A percentile compares a stretch with the other conserved stretches of the same genome.
Evolutionary conservation across 92 coral and sea anemone genomes (phyloP).

Genomic region (Porites cylindrica): DNA sequence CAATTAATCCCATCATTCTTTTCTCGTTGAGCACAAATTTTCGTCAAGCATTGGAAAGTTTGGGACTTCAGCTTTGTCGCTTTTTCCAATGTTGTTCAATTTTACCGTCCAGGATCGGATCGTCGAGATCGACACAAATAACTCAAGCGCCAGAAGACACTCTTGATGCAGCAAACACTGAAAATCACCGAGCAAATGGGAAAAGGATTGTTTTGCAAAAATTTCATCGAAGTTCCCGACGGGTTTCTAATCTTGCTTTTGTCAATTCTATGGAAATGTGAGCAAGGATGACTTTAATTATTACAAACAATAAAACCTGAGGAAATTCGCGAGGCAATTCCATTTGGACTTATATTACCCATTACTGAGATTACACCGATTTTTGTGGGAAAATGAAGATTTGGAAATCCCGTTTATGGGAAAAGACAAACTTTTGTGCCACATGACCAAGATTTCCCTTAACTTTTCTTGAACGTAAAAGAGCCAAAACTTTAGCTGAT

Average conservation of each 20-base stretch:
- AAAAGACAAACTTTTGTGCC: too few species aligned
- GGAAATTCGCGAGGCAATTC: too few species aligned
- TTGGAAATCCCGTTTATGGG: too few species aligned
- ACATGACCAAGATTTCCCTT: too few species aligned
- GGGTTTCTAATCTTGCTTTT: neutral
- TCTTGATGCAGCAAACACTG: neutral
- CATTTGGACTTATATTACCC: too few species aligned
- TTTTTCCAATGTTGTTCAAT: neutral
- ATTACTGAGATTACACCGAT: too few species aligned
- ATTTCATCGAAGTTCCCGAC: neutral
- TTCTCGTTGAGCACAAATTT: slow-evolving; percentile 76
- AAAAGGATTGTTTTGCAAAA: neutral
- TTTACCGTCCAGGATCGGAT: neutral
- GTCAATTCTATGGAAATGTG: too few species aligned
- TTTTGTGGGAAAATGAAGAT: too few species aligned
- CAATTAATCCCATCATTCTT: slow-evolving; percentile 68
- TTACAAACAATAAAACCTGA: too few species aligned
- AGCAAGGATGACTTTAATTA: too few species aligned
- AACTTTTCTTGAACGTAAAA: too few species aligned
- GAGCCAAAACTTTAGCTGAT: too few species aligned
- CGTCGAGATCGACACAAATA: neutral
- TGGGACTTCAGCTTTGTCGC: neutral
- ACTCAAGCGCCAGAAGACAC: neutral
- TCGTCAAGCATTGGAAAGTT: slow-evolving; percentile 53
- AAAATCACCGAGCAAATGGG: neutral